A percentile compares a stretch with the other conserved stretches of the same genome.
These are phyloP conservation scores for Rynchops niger DNA, from an alignment of 2,113 vertebrate genomes.

Conservation along the genomic window DNA sequence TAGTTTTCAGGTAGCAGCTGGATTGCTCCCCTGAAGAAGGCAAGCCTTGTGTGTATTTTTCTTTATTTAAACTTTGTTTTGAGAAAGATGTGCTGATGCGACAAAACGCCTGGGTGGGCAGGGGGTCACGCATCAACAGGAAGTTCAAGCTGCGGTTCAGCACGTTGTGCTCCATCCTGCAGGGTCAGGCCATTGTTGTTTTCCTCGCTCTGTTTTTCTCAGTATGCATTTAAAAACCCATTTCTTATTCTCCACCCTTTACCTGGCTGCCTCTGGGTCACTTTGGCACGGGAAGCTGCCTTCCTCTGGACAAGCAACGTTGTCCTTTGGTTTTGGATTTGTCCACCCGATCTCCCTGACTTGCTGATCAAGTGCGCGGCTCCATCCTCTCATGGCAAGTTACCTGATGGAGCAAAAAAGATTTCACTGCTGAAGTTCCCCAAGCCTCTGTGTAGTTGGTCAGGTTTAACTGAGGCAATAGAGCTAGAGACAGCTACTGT, in stretches of 20 bases:
- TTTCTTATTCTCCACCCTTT: neutral
- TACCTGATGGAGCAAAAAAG: neutral
- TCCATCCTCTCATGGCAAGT: neutral
- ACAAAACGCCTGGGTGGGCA: fast-evolving
- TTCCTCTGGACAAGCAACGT: neutral
- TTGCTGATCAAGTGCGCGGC: fast-evolving
- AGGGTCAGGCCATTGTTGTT: neutral
- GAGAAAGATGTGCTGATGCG: neutral
- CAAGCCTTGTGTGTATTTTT: neutral
- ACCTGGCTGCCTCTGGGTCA: too few relatives aligned
- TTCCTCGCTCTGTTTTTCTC: neutral
- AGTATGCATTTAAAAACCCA: neutral
- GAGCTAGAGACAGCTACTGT: neutral
- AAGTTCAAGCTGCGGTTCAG: neutral
- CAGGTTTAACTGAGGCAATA: neutral
- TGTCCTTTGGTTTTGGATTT: neutral
- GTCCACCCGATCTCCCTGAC: neutral
- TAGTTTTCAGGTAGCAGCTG: neutral
- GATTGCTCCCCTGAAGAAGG: neutral
- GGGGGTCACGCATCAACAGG: neutral
- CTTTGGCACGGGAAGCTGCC: neutral
- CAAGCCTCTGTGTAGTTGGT: neutral
- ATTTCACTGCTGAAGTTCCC: neutral
- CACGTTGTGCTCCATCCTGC: fast-evolving
- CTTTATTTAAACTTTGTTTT: neutral